Conservation (phyloP, 2,797 vertebrate genomes). For the Euphonia xanthogaster region DNA sequence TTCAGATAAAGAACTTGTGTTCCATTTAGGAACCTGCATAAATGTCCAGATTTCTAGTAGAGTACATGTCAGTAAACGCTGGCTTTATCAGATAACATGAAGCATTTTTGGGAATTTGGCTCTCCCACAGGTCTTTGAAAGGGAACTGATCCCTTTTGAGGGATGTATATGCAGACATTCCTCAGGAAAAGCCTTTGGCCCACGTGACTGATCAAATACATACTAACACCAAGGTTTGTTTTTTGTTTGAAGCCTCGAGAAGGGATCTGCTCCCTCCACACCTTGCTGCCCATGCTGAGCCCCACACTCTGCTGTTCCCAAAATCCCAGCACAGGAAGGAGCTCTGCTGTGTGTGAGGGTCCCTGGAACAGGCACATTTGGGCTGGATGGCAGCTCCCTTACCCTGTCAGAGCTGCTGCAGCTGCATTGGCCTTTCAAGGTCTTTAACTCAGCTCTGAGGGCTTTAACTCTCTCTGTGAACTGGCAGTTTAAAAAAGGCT, state of each 20-base stretch:
- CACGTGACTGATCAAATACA: fast-evolving
- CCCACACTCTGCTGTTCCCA: neutral
- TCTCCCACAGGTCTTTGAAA: neutral
- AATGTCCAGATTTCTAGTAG: neutral
- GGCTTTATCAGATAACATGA: neutral
- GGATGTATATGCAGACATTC: neutral
- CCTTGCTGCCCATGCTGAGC: neutral
- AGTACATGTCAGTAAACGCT: neutral
- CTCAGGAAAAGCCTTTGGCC: neutral
- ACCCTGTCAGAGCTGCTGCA: neutral
- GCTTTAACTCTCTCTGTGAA: neutral
- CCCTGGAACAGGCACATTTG: neutral
- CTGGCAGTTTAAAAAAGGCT: neutral
- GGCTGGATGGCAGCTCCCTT: neutral
- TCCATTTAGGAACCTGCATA: neutral
- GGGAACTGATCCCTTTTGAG: neutral
- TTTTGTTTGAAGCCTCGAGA: neutral
- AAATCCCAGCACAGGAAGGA: neutral
- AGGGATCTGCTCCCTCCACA: fast-evolving
- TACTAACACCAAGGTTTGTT: neutral
- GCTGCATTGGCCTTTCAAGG: neutral
- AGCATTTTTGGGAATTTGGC: neutral
- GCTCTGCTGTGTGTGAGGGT: neutral
- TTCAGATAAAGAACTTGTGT: neutral
- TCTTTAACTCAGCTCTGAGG: neutral